phyloP scores from a whole-genome alignment of 2,888 invertebrate species.

The Drosophila longiperda region DNA sequence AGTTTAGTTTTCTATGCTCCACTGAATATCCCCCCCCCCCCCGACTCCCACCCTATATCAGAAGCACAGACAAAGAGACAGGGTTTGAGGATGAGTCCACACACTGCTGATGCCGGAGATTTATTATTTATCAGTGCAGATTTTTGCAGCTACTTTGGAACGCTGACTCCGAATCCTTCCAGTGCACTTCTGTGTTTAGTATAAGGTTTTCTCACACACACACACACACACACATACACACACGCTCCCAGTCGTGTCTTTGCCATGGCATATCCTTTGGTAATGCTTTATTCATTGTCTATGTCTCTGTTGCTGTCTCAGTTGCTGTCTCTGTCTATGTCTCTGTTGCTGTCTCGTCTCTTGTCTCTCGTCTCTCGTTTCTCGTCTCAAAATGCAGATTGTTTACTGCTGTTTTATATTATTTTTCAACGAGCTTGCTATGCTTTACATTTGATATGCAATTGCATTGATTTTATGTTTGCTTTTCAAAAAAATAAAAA shows the following conservation, averaged over 20 bases:
- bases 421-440: constrained; percentile 58
- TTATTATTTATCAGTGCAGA: constrained; percentile 78
- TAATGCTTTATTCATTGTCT: constrained; percentile 71
- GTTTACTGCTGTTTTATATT: constrained; percentile 65
- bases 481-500: not conserved
- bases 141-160: constrained; percentile 52
- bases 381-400: constrained; percentile 67
- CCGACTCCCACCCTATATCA: constrained; percentile 11
- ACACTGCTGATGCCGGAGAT: constrained; percentile 63
- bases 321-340: constrained; percentile 1
- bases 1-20: constrained; percentile 51
- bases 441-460: constrained; percentile 52
- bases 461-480: constrained; percentile 57
- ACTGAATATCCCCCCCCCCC: constrained; percentile 26
- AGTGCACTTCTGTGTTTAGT: constrained; percentile 61
- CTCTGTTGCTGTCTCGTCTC: constrained; percentile 1
- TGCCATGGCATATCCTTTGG: constrained; percentile 40
- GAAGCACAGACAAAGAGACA: not conserved
- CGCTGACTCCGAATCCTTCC: constrained; percentile 19
- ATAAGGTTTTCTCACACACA: constrained; percentile 43
- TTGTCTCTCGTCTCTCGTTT: not conserved
- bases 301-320: constrained; percentile 3
- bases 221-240: constrained; percentile 5
- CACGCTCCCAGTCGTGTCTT: constrained; percentile 5
- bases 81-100: constrained; percentile 26